Conservation (phyloP, 2,888 invertebrate species). For the Pteria penguin region DNA sequence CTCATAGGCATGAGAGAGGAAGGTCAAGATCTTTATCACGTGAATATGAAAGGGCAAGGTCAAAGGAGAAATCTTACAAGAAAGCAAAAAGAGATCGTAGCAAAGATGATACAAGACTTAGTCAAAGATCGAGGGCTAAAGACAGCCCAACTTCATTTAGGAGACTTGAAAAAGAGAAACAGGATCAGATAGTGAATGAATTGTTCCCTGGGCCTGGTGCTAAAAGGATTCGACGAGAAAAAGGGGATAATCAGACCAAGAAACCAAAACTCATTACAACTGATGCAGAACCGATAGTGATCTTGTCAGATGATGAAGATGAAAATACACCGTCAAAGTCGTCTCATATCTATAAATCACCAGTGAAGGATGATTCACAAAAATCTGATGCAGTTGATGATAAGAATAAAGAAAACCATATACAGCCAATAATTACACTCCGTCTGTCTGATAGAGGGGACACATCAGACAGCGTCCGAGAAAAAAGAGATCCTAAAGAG, state of each 20-base stretch:
- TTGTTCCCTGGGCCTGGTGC: constrained; percentile 1
- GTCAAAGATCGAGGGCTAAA: constrained; percentile 17
- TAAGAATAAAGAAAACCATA: neutral
- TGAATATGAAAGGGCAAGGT: neutral
- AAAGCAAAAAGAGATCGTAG: constrained; percentile 41
- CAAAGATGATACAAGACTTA: too few species aligned
- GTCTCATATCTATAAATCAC: constrained; percentile 29
- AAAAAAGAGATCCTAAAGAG: neutral
- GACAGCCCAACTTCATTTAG: constrained; percentile 28
- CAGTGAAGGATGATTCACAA: neutral
- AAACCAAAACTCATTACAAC: neutral
- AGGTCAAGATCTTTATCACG: constrained; percentile 2
- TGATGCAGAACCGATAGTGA: constrained; percentile 8
- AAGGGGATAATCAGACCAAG: neutral
- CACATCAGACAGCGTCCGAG: neutral
- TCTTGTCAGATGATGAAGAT: constrained; percentile 33
- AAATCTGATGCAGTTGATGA: neutral
- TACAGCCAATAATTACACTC: constrained; percentile 9
- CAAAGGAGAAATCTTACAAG: constrained; percentile 13
- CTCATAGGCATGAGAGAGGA: neutral
- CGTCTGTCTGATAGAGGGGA: neutral
- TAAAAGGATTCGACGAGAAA: neutral
- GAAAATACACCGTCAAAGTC: constrained; percentile 27
- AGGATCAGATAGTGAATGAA: neutral
- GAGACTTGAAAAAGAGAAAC: constrained; percentile 23